Conservation (phyloP, 2,888 invertebrate genomes). For the Chaetoderma sp. region DNA sequence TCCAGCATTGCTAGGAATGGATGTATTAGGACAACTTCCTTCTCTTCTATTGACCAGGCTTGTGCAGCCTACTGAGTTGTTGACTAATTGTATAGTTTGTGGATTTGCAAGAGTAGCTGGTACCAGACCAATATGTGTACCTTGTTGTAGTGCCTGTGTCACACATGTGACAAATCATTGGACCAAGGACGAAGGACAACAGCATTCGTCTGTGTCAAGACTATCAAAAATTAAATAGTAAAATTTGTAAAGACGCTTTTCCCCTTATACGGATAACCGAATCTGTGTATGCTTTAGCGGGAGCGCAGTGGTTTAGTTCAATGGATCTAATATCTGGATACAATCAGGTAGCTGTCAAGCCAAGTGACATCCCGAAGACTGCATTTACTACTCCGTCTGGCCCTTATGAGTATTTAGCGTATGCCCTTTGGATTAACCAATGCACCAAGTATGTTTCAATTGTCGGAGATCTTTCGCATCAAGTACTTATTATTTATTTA, state of each 20-base stretch:
- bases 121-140: too few species aligned
- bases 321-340: conserved; percentile 13
- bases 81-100: too few species aligned
- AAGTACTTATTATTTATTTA: background rate
- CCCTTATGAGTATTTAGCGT: conserved; percentile 17
- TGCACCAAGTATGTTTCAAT: conserved; percentile 22
- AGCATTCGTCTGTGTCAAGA: conserved; percentile 6
- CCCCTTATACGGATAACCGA: conserved; percentile 9
- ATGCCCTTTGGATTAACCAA: conserved; percentile 26
- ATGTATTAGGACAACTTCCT: too few species aligned
- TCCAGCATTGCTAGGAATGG: too few species aligned
- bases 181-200: conserved; percentile 11
- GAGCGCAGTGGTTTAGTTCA: conserved; percentile 8
- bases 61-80: too few species aligned
- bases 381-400: conserved; percentile 13
- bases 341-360: conserved; percentile 5
- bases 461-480: conserved; percentile 6
- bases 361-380: conserved; percentile 7
- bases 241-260: conserved; percentile 12
- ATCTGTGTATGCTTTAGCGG: conserved; percentile 1
- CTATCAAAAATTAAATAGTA: conserved; percentile 1
- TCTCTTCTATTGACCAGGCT: too few species aligned
- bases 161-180: too few species aligned
- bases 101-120: too few species aligned
- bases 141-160: too few species aligned